Conservation (phyloP, 2,113 vertebrate species). For the Tenrec ecaudatus region DNA sequence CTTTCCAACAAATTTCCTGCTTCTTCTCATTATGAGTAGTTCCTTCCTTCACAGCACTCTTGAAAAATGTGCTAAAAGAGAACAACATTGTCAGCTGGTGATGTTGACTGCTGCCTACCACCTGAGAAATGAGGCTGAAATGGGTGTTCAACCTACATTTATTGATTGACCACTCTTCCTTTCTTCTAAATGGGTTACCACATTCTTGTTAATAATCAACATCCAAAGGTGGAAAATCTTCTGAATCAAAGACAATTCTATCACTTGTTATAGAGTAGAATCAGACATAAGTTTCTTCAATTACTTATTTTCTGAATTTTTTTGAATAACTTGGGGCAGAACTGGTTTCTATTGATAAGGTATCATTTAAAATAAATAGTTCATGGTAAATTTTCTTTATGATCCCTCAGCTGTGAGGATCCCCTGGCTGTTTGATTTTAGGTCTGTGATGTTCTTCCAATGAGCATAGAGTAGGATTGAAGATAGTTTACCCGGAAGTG, state of each 20-base stretch:
- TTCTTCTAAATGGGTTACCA: slow-evolving; percentile 17
- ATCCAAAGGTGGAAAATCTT: slow-evolving; percentile 13
- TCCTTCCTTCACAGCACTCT: slow-evolving; percentile 64
- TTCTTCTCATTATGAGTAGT: slow-evolving; percentile 61
- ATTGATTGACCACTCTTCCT: background rate
- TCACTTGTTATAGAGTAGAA: background rate
- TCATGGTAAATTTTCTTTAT: background rate
- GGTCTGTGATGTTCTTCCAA: background rate
- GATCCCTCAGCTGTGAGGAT: background rate
- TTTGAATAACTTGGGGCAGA: background rate
- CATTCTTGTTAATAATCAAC: slow-evolving; percentile 43
- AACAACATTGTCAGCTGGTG: slow-evolving; percentile 2
- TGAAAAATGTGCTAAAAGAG: slow-evolving; percentile 65
- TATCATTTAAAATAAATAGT: background rate
- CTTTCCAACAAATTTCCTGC: slow-evolving; percentile 62
- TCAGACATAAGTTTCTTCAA: background rate
- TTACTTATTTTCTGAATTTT: slow-evolving; percentile 14
- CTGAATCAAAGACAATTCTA: slow-evolving; percentile 35
- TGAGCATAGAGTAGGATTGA: background rate
- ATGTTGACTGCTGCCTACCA: slow-evolving; percentile 43
- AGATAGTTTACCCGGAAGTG: background rate
- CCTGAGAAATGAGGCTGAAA: slow-evolving; percentile 56
- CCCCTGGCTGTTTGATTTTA: background rate
- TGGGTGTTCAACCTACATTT: background rate
- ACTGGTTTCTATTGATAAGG: background rate